Evolutionary conservation across 2,797 vertebrate genomes (phyloP), one percentile per base, ranked within the genome.

Genomic region (Molothrus ater): DNA sequence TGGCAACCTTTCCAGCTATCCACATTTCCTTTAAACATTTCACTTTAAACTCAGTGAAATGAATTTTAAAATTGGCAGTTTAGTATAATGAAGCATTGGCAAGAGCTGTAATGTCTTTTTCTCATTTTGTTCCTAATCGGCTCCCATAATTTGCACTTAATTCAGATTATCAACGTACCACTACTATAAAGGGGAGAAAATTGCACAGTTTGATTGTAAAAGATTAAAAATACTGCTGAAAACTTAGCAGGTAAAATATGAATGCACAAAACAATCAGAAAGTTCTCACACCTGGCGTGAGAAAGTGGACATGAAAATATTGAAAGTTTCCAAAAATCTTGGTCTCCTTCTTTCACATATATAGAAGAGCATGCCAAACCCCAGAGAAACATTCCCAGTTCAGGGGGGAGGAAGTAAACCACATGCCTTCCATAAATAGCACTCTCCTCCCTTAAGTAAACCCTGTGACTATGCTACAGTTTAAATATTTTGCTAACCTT

Each of bases 351-450:
- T 95, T 96, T 93, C 91, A 47, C 88, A 85, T 86, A 3, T 16
- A 79, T 81, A 66, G 74, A 94, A 91, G 47, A 91, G 66, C 61
- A 61, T 83, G 96, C 96, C 96, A 97, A 97, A 96, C 65, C 91
- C 93, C 80, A 83, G 84, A 95, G 92, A 96, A 97, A 93, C 83
- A 89, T 95, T 97, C 95, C 88, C 85, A 93, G 84, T 96, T 95
- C 1, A 1, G 83, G 81, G 88, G 73, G 65, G 66, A 86, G 36
- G 53, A 26, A 95, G 94, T 88, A 96, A 97, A 97, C 95, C 92
- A 90, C 88, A 93, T 71, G 73, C 81, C 90, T 97, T 97, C 97
- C 96, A 96, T 97, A 97, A 98, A 98, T 97, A 97, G 93, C 43
- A 7, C 59, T 92, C 92, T 96, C 86, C 93, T 97, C 91, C 85